phyloP scores from a whole-genome alignment of 1,140 invertebrate species.

The Nebria ingens region DNA sequence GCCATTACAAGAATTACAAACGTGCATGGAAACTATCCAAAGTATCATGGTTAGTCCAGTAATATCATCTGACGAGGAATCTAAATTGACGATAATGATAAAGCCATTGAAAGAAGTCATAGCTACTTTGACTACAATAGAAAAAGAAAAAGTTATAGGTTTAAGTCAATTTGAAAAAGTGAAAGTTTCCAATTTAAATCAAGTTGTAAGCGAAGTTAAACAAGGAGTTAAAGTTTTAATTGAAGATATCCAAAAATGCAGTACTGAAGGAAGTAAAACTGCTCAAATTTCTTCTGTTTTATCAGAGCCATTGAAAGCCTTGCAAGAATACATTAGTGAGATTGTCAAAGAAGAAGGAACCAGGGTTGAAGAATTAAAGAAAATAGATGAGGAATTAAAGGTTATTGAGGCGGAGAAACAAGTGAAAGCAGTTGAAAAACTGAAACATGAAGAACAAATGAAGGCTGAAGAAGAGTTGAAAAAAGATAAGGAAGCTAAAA shows the following conservation, averaged over 20 bases:
- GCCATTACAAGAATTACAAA: neutral
- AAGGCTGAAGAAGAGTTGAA: conserved; percentile 6
- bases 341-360: conserved; percentile 8
- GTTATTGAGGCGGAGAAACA: conserved; percentile 9
- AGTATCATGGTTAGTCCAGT: neutral
- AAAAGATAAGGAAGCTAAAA: conserved; percentile 9
- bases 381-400: conserved; percentile 13
- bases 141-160: neutral
- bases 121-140: neutral
- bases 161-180: neutral
- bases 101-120: neutral
- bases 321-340: neutral
- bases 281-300: neutral
- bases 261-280: neutral
- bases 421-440: conserved; percentile 3
- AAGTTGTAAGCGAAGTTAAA: neutral
- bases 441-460: conserved; percentile 1
- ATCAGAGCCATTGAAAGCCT: conserved; percentile 5
- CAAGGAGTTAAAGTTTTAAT: neutral
- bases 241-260: neutral
- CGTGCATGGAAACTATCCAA: neutral
- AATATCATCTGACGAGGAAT: neutral
- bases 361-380: conserved; percentile 13
- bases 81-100: neutral
- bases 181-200: neutral